Conservation (phyloP, 2,888 invertebrate species). For the Apotomis turbidana region DNA sequence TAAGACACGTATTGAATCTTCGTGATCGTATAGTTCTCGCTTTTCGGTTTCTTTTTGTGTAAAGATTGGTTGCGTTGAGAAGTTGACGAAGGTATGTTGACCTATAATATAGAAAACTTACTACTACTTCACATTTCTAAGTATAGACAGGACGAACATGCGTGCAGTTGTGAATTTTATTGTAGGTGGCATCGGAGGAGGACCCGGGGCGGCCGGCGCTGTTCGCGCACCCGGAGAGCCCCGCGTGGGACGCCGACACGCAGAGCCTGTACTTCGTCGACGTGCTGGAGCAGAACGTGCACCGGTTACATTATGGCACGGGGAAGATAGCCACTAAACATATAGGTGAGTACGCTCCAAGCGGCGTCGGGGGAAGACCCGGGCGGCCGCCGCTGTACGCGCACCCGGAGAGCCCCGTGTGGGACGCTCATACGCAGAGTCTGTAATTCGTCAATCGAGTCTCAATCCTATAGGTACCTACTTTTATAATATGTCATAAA, state of each 20-base stretch:
- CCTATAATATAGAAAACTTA: too few relatives aligned
- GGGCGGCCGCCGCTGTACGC: conserved; percentile 60
- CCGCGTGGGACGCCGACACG: conserved; percentile 82
- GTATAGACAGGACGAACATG: too few relatives aligned
- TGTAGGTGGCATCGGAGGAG: conserved; percentile 63
- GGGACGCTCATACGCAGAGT: conserved; percentile 77
- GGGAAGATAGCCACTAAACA: conserved; percentile 67
- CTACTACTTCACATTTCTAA: too few relatives aligned
- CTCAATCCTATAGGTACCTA: too few relatives aligned
- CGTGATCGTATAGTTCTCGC: too few relatives aligned
- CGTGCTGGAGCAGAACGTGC: conserved; percentile 75
- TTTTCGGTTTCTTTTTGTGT: too few relatives aligned
- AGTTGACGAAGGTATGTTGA: too few relatives aligned
- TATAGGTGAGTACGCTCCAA: conserved; percentile 58
- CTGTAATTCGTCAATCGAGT: conserved; percentile 77
- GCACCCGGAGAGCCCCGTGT: conserved; percentile 81
- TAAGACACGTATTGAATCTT: too few relatives aligned
- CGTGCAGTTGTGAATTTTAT: too few relatives aligned
- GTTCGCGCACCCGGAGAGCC: conserved; percentile 71
- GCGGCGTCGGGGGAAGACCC: conserved; percentile 44
- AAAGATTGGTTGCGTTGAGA: too few relatives aligned
- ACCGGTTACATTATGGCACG: conserved; percentile 72
- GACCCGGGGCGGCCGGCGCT: conserved; percentile 59
- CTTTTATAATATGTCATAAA: too few relatives aligned
- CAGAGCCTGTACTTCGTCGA: conserved; percentile 85